Percentiles rank a stretch among this genome's conserved stretches.
phyloP scores from a whole-genome alignment of 2,113 vertebrate species.

The Formicarius rufipectus region DNA sequence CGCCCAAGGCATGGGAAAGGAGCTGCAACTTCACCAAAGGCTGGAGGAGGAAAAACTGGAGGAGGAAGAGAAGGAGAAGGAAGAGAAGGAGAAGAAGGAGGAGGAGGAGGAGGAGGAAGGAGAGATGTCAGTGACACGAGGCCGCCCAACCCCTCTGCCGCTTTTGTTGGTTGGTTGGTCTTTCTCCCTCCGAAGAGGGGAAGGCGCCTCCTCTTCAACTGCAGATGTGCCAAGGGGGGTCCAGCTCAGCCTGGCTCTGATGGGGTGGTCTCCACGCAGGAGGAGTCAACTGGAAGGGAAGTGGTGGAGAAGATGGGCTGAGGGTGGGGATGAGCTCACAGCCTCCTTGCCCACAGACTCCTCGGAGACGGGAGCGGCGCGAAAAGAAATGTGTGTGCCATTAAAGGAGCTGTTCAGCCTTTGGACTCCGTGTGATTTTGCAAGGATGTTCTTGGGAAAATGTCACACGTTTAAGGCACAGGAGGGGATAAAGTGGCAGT shows the following conservation, averaged over 20 bases:
- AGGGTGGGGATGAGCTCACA: not conserved
- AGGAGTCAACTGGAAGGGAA: no score
- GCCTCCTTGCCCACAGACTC: not conserved
- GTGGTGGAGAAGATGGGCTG: not conserved
- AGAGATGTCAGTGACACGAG: not conserved
- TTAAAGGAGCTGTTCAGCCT: not conserved
- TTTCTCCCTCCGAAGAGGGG: not conserved
- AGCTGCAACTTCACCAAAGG: not conserved
- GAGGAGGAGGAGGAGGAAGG: conserved; percentile 24
- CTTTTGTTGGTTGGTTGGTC: not conserved
- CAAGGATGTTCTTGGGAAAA: not conserved
- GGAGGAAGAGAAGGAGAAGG: conserved; percentile 54
- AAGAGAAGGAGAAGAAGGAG: no score
- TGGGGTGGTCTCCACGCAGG: no score
- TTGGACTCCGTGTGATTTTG: not conserved
- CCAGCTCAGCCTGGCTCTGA: no score
- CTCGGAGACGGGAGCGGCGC: rapidly evolving
- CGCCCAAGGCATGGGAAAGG: not conserved
- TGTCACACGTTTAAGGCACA: rapidly evolving
- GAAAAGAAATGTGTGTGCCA: rapidly evolving
- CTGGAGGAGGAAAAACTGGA: conserved; percentile 46
- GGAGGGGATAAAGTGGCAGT: not conserved
- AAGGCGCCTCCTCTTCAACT: not conserved
- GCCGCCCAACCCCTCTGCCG: not conserved
- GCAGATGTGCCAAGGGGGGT: not conserved